Evolutionary conservation across 2,113 vertebrate species (phyloP).

Genomic region (Chamaea fasciata): DNA sequence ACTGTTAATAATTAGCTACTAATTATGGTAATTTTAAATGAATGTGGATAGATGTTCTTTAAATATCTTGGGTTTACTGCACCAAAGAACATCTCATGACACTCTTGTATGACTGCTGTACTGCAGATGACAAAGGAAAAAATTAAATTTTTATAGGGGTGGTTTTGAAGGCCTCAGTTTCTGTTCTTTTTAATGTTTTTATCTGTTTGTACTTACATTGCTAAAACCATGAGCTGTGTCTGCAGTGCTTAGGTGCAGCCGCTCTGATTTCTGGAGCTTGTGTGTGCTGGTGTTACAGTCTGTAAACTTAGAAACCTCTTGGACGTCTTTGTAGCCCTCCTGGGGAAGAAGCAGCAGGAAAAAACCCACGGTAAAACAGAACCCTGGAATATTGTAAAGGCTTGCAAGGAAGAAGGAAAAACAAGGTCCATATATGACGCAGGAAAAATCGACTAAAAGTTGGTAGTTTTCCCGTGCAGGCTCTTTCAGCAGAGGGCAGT

Average conservation of each 20-base stretch:
- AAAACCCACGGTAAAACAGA: not conserved
- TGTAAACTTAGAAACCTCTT: not conserved
- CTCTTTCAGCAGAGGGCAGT: conserved; percentile 44
- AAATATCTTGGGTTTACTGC: not conserved
- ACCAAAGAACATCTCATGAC: not conserved
- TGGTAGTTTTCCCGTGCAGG: not conserved
- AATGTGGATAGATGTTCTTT: not conserved
- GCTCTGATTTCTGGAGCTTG: not conserved
- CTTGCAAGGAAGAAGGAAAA: not conserved
- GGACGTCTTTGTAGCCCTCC: not conserved
- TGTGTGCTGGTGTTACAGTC: not conserved
- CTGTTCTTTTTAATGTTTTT: not conserved
- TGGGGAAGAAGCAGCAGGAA: not conserved
- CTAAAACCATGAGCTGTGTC: not conserved
- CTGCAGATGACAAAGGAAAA: not conserved
- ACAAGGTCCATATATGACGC: fast-evolving
- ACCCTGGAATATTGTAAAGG: not conserved
- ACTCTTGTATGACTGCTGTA: not conserved
- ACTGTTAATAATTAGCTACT: not conserved
- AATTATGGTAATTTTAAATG: not conserved
- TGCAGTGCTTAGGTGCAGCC: not conserved
- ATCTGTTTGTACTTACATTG: fast-evolving
- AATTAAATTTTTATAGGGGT: not conserved
- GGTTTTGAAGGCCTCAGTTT: not conserved
- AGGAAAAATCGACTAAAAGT: not conserved